Evolutionary conservation across 2,888 invertebrate species (phyloP).

Genomic region (Xestia c-nigrum): DNA sequence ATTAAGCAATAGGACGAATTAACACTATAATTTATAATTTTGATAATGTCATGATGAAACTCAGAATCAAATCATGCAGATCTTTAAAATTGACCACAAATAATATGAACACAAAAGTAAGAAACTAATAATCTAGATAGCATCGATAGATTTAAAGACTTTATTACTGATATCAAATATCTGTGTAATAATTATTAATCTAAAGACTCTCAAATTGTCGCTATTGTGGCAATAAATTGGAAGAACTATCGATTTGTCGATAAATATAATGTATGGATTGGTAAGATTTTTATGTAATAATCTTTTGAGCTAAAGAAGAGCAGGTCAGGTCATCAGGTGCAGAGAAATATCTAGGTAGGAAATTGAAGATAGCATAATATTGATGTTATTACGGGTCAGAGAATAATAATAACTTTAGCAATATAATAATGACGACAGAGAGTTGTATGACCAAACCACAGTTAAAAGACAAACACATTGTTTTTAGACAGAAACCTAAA

Average conservation of each 20-base stretch:
- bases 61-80: neutral
- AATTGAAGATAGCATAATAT: slow-evolving; percentile 2
- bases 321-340: slow-evolving; percentile 12
- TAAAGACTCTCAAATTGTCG: slow-evolving; percentile 9
- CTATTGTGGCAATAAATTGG: slow-evolving; percentile 33
- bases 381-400: neutral
- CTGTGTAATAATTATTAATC: slow-evolving; percentile 16
- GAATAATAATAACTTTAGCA: neutral
- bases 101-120: neutral
- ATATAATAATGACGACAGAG: neutral
- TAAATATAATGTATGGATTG: neutral
- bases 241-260: neutral
- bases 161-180: neutral
- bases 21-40: neutral
- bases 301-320: slow-evolving; percentile 6
- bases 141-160: neutral
- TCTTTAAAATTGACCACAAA: neutral
- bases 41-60: slow-evolving; percentile 9
- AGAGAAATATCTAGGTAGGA: slow-evolving; percentile 21
- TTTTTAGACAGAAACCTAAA: neutral
- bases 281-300: slow-evolving; percentile 29
- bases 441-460: neutral
- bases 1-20: neutral
- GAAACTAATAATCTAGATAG: slow-evolving; percentile 4
- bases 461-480: neutral